Evolutionary conservation across 2,797 vertebrate genomes (phyloP).

Genomic region (Sebastes hubbsi): DNA sequence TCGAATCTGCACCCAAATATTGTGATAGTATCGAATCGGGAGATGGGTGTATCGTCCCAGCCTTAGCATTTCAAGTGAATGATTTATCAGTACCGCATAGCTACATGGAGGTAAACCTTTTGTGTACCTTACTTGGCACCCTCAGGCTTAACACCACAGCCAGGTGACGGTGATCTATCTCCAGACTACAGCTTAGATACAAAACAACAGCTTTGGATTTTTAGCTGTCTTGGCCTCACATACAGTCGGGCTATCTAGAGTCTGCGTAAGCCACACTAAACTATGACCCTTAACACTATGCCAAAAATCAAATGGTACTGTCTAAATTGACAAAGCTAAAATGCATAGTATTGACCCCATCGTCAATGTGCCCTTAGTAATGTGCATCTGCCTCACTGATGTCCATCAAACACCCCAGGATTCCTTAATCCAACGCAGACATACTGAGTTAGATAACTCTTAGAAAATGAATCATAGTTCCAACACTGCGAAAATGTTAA

Average conservation of each 20-base stretch:
- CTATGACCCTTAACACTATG: background rate
- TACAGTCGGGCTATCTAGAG: conserved; percentile 30
- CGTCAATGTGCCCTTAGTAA: background rate
- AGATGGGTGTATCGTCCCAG: no score
- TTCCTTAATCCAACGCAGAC: background rate
- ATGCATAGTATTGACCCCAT: background rate
- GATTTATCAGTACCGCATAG: background rate
- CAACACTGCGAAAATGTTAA: background rate
- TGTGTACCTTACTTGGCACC: conserved; percentile 20
- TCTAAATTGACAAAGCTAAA: background rate
- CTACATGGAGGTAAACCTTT: conserved; percentile 14
- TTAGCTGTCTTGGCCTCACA: conserved; percentile 41
- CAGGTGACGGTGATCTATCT: conserved; percentile 55
- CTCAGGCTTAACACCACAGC: conserved; percentile 32
- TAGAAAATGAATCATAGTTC: background rate
- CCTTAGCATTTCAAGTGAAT: background rate
- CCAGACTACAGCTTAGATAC: conserved; percentile 51
- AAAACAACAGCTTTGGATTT: conserved; percentile 46
- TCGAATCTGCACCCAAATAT: no score
- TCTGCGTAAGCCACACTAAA: conserved; percentile 42
- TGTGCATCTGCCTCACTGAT: background rate
- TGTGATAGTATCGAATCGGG: no score
- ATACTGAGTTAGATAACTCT: background rate
- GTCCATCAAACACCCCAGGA: background rate
- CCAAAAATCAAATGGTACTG: conserved; percentile 13